Base-by-base conservation (phyloP, 2,888 invertebrate species). In the Ophion ellenae region DNA sequence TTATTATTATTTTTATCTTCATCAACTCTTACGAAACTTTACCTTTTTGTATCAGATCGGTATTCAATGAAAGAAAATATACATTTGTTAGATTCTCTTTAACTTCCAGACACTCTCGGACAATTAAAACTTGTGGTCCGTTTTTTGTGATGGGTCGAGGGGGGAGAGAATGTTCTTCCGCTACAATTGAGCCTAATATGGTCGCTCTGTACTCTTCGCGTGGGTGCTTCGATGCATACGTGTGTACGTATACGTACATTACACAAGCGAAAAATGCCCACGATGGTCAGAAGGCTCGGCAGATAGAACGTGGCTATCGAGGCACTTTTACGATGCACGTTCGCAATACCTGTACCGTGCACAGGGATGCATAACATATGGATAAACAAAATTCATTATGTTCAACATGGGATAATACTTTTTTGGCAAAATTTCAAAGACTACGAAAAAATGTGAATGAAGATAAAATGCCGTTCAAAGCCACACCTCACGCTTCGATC, bases 151-250 rank as follows among this genome's bases (percentile, higher is more conserved):
- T 40, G 63, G 66, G 53, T 24, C 20, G 24, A 28, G n/a, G 63
- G n/a, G 53, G 28, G 40, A 67, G 24, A 64, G 59, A 64, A 76
- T 53, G 70, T 53, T 66, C 59, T 53, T 66, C 59, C 28, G 61
- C 59, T 36, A 40, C 40, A 82, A 66, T 81, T 80, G 75, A 64
- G 63, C 84, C 70, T 24, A 70, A 57, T 84, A 80, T 80, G 83
- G 84, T 76, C 59, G 75, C 63, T 69, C 75, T 59, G 28, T 53
- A 40, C 61, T 32, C 66, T 61, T 75, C 47, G 78, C 83, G 85
- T 85, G 69, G 82, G 79, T 57, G 82, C 74, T 45, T n/a, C 64
- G 53, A 64, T 36, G 24, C 40, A 14, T 10, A 64, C 45, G 24
- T 47, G 20, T 14, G 28, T 36, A 76, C 20, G 66, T 76, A 57